A percentile compares a stretch with the other conserved stretches of the same genome.
phyloP scores from a whole-genome alignment of 2,888 invertebrate genomes.

The Lissonota sp. region DNA sequence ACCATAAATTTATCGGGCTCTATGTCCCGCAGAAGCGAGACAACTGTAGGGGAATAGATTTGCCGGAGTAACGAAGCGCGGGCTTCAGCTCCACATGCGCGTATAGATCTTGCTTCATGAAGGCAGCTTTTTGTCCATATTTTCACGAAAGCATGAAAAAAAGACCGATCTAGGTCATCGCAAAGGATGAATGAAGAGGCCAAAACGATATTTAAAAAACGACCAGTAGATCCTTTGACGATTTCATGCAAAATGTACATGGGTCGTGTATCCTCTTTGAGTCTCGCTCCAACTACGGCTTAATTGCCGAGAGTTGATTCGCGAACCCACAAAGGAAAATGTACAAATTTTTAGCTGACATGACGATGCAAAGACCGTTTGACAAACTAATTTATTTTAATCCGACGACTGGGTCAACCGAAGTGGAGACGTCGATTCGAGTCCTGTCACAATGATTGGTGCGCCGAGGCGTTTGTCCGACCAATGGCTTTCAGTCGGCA shows the following conservation, averaged over 20 bases:
- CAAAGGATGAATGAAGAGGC: neutral
- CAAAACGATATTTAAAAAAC: neutral
- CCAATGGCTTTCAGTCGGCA: neutral
- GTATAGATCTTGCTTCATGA: conserved; percentile 6
- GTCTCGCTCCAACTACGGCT: conserved; percentile 10
- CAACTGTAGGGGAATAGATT: conserved; percentile 13
- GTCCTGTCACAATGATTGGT: conserved; percentile 43
- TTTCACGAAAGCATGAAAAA: conserved; percentile 1
- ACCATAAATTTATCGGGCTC: conserved; percentile 59
- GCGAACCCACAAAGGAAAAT: conserved; percentile 6
- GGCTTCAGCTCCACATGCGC: conserved; percentile 38
- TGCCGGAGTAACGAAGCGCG: conserved; percentile 44
- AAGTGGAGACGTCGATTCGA: conserved; percentile 44
- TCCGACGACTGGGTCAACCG: conserved; percentile 42
- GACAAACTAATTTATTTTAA: conserved; percentile 58
- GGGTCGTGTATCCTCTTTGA: conserved; percentile 43
- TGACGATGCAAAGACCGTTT: conserved; percentile 40
- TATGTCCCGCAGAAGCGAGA: conserved; percentile 21
- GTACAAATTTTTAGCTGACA: conserved; percentile 11
- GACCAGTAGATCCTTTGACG: conserved; percentile 20
- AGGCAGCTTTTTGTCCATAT: neutral
- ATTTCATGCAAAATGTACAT: conserved; percentile 30
- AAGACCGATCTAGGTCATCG: neutral
- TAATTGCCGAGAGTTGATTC: conserved; percentile 50
- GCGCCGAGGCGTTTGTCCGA: conserved; percentile 7